These are phyloP conservation scores for Mixornis gularis DNA, from an alignment of 2,113 vertebrate species.

Conservation along the genomic window DNA sequence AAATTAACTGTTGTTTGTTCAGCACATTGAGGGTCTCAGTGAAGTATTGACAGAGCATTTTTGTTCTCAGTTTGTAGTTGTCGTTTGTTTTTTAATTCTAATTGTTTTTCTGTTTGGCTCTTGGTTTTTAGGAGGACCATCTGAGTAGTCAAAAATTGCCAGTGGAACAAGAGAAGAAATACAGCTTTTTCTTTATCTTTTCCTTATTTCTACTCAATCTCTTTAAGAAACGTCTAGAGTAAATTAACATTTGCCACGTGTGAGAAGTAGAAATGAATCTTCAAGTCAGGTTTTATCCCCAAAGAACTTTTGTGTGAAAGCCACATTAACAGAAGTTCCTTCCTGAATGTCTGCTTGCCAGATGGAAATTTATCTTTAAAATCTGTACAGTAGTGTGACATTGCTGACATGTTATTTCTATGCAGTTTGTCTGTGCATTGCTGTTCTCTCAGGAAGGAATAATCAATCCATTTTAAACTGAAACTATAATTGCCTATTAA, in stretches of 20 bases:
- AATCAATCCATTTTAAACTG: conserved; percentile 13
- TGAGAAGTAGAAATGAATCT: conserved; percentile 2
- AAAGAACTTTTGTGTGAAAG: background rate
- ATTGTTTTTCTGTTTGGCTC: background rate
- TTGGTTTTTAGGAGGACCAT: background rate
- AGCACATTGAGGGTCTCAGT: background rate
- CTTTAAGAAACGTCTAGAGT: background rate
- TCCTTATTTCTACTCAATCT: background rate
- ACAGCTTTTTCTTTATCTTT: background rate
- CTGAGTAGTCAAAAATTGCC: background rate
- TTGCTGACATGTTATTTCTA: conserved; percentile 51
- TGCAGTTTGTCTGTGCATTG: background rate
- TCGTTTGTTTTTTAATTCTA: background rate
- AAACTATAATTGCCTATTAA: conserved; percentile 2
- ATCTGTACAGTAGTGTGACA: conserved; percentile 55
- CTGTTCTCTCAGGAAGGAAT: background rate
- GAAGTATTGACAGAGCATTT: background rate
- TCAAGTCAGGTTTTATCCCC: background rate
- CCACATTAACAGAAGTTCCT: conserved; percentile 2
- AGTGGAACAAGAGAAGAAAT: background rate
- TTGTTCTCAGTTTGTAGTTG: background rate
- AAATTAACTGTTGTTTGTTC: background rate
- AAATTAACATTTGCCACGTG: background rate
- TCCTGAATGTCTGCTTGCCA: conserved; percentile 56
- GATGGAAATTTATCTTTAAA: conserved; percentile 58